These are phyloP conservation scores for Astropecten irregularis DNA, from an alignment of 53 echinoderm and acorn worm genomes.

Conservation along the genomic window DNA sequence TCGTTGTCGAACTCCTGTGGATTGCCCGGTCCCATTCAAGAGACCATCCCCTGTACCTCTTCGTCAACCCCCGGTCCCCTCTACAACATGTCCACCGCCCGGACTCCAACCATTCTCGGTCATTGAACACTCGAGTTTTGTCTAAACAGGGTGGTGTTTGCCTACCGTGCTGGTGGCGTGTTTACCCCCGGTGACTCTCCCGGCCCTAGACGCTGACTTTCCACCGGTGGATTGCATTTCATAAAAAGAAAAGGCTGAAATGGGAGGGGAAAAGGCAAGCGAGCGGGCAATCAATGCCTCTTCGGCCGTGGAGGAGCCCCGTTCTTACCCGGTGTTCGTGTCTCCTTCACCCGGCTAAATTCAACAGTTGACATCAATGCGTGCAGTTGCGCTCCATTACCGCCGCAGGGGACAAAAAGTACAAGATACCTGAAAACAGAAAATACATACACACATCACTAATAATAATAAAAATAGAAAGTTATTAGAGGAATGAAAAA, in stretches of 20 bases:
- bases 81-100: too few relatives aligned
- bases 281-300: slow-evolving; percentile 7
- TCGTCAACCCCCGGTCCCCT: too few relatives aligned
- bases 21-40: too few relatives aligned
- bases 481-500: too few relatives aligned
- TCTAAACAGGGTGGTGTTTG: slow-evolving; percentile 53
- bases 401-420: slow-evolving; percentile 22
- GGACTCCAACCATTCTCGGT: slow-evolving; percentile 22
- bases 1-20: too few relatives aligned
- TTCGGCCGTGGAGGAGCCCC: slow-evolving; percentile 6
- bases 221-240: slow-evolving; percentile 33
- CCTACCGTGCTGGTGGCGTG: slow-evolving; percentile 46
- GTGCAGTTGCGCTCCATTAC: slow-evolving; percentile 50
- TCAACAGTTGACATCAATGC: slow-evolving; percentile 60
- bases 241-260: not conserved
- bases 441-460: too few relatives aligned
- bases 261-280: not conserved
- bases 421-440: slow-evolving; percentile 47
- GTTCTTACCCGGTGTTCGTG: slow-evolving; percentile 36
- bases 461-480: too few relatives aligned
- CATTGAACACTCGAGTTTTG: slow-evolving; percentile 37
- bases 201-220: not conserved
- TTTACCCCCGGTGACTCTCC: slow-evolving; percentile 12
- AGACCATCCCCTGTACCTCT: too few relatives aligned
- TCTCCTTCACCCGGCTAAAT: slow-evolving; percentile 47